phyloP scores from a whole-genome alignment of 1,140 invertebrate species.

The Philotrypesis tridentata region DNA sequence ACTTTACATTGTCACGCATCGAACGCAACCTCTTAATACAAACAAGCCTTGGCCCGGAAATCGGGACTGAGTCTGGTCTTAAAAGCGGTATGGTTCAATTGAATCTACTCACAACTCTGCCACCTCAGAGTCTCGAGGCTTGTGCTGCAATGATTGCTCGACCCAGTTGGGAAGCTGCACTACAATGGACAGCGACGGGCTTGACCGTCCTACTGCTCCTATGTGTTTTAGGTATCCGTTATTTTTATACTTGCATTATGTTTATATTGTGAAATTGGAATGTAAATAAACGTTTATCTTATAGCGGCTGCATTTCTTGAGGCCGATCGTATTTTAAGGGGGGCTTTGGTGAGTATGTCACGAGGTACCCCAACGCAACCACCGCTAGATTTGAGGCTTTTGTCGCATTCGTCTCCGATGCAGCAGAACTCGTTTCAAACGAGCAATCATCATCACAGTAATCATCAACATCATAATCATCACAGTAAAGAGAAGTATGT shows the following conservation, averaged over 20 bases:
- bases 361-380: conserved; percentile 74
- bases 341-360: conserved; percentile 71
- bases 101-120: conserved; percentile 87
- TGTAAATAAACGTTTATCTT: background rate
- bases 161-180: conserved; percentile 85
- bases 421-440: conserved; percentile 57
- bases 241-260: background rate
- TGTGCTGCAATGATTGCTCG: conserved; percentile 84
- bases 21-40: conserved; percentile 78
- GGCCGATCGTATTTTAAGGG: conserved; percentile 81
- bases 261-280: background rate
- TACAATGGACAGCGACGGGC: conserved; percentile 81
- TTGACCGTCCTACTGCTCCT: conserved; percentile 80
- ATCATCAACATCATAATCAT: conserved; percentile 16
- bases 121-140: conserved; percentile 81
- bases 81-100: conserved; percentile 59
- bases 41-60: conserved; percentile 73
- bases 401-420: conserved; percentile 59
- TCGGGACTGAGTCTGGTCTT: background rate
- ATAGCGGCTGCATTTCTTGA: conserved; percentile 83
- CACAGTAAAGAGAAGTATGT: conserved; percentile 50
- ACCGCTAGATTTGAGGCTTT: conserved; percentile 77
- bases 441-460: background rate
- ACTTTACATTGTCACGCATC: conserved; percentile 90
- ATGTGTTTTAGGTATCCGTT: conserved; percentile 65